Base-by-base conservation (phyloP, 1,140 invertebrate genomes). In the Cotesia chilonis region DNA sequence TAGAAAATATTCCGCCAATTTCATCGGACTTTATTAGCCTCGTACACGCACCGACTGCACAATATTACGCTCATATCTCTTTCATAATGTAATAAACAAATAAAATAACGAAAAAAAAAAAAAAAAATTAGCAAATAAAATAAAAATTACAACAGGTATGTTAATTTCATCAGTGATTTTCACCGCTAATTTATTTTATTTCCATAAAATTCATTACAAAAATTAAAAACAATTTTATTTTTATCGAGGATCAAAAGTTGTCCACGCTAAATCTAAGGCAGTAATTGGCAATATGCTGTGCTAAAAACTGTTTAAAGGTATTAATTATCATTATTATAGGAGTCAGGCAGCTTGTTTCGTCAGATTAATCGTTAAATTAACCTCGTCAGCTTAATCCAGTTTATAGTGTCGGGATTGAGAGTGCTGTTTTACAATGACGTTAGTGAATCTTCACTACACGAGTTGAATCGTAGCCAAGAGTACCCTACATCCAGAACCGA, bases 371-470 rank as follows among this genome's bases (percentile, higher is more conserved):
- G 17, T 20, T 10, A 17, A 20, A 59, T 59, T 59, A 20, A 59
- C 14, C 54, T 12, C 54, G 54, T 55, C 54, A 55, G 17, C n/a
- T n/a, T 14, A 17, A 17, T 55, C 54, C 17, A 55, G 12, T 55
- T 55, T 47, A 47, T 47, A n/a, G 17, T 65, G 12, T 52, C 4
- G 38, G n/a, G 4, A 51, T 51, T 10, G 14, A 52, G 4, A 20
- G 38, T 28, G 17, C 51, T 51, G 14, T 51, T 65, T 17, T 28
- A 65, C 4, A n/a, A n/a, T 17, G 36, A 5, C 20, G 37, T 61
- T 78, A 80, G 35, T 79, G 75, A 36, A 80, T 61, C 57, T 75
- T 79, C 9, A 80, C 72, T 52, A 79, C 37, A 51, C 72, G 68
- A 54, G 70, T 73, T 37, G 73, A 37, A n/a, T 71, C 76, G 10